These are phyloP conservation scores for Vanessa cardui DNA, from an alignment of 2,888 invertebrate genomes.

Conservation along the genomic window DNA sequence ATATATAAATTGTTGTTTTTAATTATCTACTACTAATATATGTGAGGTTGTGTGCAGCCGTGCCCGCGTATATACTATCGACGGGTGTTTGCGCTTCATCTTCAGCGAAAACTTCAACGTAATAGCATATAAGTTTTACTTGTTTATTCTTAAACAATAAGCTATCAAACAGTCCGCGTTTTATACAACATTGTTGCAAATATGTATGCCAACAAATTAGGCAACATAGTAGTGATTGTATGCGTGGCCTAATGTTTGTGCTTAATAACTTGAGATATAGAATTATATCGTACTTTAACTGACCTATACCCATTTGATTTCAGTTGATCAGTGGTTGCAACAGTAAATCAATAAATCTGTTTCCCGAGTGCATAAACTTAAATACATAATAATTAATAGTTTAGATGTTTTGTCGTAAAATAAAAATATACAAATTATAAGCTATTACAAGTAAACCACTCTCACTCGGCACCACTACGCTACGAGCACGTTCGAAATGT, in stretches of 20 bases:
- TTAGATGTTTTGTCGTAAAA: no score
- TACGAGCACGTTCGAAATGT: no score
- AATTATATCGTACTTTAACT: background rate
- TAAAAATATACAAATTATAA: no score
- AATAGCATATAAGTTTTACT: background rate
- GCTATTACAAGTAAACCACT: no score
- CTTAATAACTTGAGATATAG: background rate
- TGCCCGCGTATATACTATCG: background rate
- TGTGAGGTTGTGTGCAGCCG: no score
- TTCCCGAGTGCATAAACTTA: no score
- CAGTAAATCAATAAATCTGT: background rate
- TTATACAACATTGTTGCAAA: conserved; percentile 1
- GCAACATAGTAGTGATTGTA: background rate
- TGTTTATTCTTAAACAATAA: conserved; percentile 3
- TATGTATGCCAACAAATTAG: background rate
- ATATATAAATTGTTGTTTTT: no score
- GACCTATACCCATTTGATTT: background rate
- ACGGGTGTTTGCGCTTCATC: background rate
- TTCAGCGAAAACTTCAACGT: background rate
- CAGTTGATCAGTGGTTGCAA: background rate
- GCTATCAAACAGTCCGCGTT: conserved; percentile 4
- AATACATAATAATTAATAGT: no score
- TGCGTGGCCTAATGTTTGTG: background rate
- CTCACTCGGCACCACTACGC: no score
- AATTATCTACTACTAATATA: no score